phyloP scores from a whole-genome alignment of 2,797 vertebrate species.

The Chromis chromis region DNA sequence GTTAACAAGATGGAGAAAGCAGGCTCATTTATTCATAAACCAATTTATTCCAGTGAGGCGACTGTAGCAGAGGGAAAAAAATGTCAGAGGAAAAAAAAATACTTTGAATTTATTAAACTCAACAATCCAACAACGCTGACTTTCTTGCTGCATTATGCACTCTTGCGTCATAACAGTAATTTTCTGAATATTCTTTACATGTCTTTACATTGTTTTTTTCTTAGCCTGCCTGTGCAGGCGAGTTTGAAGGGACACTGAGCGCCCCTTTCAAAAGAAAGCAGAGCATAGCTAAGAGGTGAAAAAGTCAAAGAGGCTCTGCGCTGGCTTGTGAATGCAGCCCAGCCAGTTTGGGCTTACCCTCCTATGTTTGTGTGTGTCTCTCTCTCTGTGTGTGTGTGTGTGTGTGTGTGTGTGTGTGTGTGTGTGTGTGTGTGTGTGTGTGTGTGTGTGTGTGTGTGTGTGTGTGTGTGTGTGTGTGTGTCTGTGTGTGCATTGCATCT shows the following conservation, averaged over 20 bases:
- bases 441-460: constrained; percentile 44
- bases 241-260: constrained; percentile 65
- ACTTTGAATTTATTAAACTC: constrained; percentile 87
- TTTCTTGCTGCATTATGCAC: constrained; percentile 74
- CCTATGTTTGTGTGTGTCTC: constrained; percentile 64
- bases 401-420: constrained; percentile 38
- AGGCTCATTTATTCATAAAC: constrained; percentile 89
- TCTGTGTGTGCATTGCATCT: constrained; percentile 39
- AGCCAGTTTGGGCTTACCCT: constrained; percentile 83
- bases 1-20: constrained; percentile 87
- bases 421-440: constrained; percentile 45
- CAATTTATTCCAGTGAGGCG: constrained; percentile 88
- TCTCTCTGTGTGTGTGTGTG: constrained; percentile 40
- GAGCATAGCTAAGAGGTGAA: constrained; percentile 83
- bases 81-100: constrained; percentile 75
- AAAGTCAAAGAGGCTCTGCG: constrained; percentile 75
- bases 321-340: constrained; percentile 84
- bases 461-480: constrained; percentile 47
- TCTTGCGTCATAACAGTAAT: constrained; percentile 75
- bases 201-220: constrained; percentile 73
- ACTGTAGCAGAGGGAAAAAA: constrained; percentile 79
- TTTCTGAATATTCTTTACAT: constrained; percentile 72
- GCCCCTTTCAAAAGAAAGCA: constrained; percentile 75
- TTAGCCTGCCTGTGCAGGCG: constrained; percentile 56
- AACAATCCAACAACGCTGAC: constrained; percentile 74